Base-by-base conservation (phyloP, 2,113 vertebrate species). In the Pleuronectes platessa region DNA sequence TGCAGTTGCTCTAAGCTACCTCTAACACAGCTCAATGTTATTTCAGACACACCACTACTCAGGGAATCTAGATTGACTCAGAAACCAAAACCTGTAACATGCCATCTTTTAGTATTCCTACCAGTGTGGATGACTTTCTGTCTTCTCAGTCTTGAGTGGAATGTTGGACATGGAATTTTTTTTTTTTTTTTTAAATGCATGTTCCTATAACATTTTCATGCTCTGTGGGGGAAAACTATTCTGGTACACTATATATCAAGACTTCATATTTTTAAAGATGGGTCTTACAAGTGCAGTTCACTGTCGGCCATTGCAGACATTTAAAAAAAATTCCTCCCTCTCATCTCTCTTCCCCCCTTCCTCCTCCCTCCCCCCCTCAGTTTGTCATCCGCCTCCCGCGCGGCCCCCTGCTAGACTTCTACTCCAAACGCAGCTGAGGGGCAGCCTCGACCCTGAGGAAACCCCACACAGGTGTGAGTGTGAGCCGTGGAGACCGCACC, bases 371-470 rank as follows among this genome's bases (percentile, higher is more conserved):
- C 26, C 26, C 26, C 76, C 74, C 80, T 81, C 84, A 92, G 90
- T 92, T 90, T 91, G 89, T 90, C 89, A 87, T 88, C 85, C 90
- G 90, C 95, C 95, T 97, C 93, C 96, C 96, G 86, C 96, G 96
- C 93, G 96, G 97, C 96, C 96, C 97, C 96, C 94, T 98, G 95
- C 96, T 96, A 91, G 95, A 97, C 96, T 97, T 94, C 96, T 97
- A 94, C 94, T 91, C 72, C 93, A 92, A 95, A 94, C 96, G 95
- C 95, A 97, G 96, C 95, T 96, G 94, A 96, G 89, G 94, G 95
- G 94, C 82, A 92, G 88, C 92, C 93, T 95, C 94, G 87, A 95
- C 85, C 42, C 82, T 95, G 95, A 89, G 92, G 92, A 95, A 96
- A 94, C 93, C 95, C 78, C 94, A 93, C 93, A 88, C 92, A 94